These are phyloP conservation scores for Macrotis lagotis DNA, from an alignment of 2,113 vertebrate species.

Conservation along the genomic window DNA sequence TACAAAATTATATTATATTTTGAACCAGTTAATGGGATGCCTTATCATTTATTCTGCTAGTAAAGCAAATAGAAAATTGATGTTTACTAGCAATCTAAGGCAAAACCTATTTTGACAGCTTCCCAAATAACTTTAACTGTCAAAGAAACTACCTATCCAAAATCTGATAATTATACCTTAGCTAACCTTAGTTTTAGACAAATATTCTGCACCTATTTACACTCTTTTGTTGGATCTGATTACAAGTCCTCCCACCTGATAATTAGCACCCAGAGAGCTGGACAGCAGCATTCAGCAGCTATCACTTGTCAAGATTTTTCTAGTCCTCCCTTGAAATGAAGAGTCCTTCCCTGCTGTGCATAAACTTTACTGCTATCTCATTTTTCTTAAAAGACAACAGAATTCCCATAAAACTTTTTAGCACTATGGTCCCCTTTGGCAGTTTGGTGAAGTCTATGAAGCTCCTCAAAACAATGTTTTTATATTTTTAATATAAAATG, in stretches of 20 bases:
- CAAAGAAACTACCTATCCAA: conserved; percentile 55
- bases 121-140: conserved; percentile 11
- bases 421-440: background rate
- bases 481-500: background rate
- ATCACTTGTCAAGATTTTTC: conserved; percentile 30
- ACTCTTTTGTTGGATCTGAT: background rate
- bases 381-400: background rate
- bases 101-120: background rate
- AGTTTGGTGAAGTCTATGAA: background rate
- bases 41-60: conserved; percentile 53
- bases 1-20: background rate
- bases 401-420: conserved; percentile 16
- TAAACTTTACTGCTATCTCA: conserved; percentile 25
- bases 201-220: conserved; percentile 22
- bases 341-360: background rate
- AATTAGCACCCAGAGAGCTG: background rate
- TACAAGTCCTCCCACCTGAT: background rate
- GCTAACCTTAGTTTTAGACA: conserved; percentile 24
- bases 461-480: background rate
- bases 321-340: background rate
- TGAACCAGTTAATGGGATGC: conserved; percentile 29
- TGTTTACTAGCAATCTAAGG: background rate
- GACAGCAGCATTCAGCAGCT: conserved; percentile 47
- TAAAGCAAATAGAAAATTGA: background rate
- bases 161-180: conserved; percentile 44